Conservation (phyloP, 2,888 invertebrate genomes). For the Pecten maximus region DNA sequence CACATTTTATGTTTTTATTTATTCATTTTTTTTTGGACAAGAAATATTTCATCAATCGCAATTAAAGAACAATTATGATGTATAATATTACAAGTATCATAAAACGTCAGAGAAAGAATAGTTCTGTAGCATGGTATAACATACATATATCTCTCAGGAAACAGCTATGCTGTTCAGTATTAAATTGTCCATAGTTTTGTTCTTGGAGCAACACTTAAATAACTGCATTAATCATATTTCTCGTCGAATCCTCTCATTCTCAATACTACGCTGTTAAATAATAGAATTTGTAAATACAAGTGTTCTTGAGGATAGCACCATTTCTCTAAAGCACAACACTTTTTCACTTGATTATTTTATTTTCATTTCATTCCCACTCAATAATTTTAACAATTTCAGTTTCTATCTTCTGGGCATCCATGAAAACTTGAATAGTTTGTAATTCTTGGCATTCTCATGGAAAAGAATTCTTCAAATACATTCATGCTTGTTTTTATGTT, state of each 20-base stretch:
- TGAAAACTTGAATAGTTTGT: neutral
- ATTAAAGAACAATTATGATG: too few relatives aligned
- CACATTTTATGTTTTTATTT: too few relatives aligned
- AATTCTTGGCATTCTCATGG: neutral
- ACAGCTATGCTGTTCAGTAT: neutral
- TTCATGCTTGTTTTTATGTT: too few relatives aligned
- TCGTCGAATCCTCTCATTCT: neutral
- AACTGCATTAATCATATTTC: neutral
- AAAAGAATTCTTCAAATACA: neutral
- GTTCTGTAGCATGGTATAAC: too few relatives aligned
- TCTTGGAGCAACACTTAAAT: neutral
- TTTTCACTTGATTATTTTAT: neutral
- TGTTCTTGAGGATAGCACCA: neutral
- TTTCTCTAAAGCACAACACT: neutral
- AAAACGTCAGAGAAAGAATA: too few relatives aligned
- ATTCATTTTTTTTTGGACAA: too few relatives aligned
- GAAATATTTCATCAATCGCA: too few relatives aligned
- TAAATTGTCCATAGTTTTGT: neutral
- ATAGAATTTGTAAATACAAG: neutral
- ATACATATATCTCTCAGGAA: neutral
- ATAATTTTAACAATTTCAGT: neutral
- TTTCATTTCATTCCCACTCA: neutral
- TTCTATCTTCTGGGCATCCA: neutral
- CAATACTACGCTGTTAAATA: neutral
- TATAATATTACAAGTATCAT: too few relatives aligned